Evolutionary conservation across 2,113 vertebrate genomes (phyloP), one percentile per base, ranked within the genome.

Genomic region (Phrynosoma platyrhinos): DNA sequence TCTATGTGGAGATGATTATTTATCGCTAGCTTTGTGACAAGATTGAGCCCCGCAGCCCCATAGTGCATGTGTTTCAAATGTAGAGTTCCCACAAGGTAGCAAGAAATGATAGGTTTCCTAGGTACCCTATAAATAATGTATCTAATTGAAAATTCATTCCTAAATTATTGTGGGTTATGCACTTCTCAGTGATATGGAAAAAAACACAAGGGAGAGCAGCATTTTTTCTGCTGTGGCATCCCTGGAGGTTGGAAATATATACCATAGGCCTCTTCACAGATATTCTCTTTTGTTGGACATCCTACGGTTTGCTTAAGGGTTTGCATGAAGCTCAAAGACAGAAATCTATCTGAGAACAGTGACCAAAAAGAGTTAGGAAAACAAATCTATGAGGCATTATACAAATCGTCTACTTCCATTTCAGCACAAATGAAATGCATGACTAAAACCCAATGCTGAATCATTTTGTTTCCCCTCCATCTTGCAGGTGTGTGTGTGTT

Each of bases 61-160:
- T 82, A 42, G 64, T 0, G 5, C 5, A 1, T 79, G 78, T 47
- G 91, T 85, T 92, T 92, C 91, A 94, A 94, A 90, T 84, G 78
- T 4, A 0, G 75, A 82, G 91, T 88, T 93, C 91, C 90, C 90
- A 88, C 78, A 92, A 92, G 92, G 85, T 85, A 92, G 80, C 82
- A 62, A 90, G 89, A 58, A 86, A 92, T 93, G 71, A 86, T 75
- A 0, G 85, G 87, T 90, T 94, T 81, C 72, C 90, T 90, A 83
- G 74, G 36, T 83, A 72, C 62, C 20, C 66, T 66, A 87, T 95
- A 93, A 89, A 94, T 94, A 94, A 95, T 95, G 93, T 87, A 96
- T 95, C 74, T 84, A 66, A 88, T 87, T 83, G 90, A 93, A 91
- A 94, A 92, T 93, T 74, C 52, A 77, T 76, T 92, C 87, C 86